These are phyloP conservation scores for Tribolium freemani DNA, from an alignment of 2,888 invertebrate genomes.

Conservation along the genomic window DNA sequence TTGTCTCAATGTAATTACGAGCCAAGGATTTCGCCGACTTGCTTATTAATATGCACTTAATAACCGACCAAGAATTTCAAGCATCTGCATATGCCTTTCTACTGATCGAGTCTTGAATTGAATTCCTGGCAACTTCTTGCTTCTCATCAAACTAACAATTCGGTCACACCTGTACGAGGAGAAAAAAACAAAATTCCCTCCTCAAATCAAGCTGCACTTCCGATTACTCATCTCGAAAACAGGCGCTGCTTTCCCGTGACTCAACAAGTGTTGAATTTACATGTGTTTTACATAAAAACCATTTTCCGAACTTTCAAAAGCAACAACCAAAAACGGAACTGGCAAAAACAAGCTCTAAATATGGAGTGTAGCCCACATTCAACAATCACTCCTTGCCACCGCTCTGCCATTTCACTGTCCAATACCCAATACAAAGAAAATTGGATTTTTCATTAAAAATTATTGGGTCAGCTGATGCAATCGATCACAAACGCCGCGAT, in stretches of 20 bases:
- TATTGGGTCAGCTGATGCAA: constrained; percentile 20
- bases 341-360: constrained; percentile 18
- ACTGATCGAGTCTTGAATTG: constrained; percentile 35
- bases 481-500: not conserved
- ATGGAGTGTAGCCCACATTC: constrained; percentile 9
- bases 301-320: constrained; percentile 7
- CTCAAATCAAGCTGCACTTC: not conserved
- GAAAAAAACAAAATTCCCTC: not conserved
- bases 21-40: constrained; percentile 36
- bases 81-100: constrained; percentile 45
- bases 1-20: constrained; percentile 33
- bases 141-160: constrained; percentile 7
- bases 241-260: constrained; percentile 13
- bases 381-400: constrained; percentile 1
- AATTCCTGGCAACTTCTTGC: constrained; percentile 33
- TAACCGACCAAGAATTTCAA: constrained; percentile 40
- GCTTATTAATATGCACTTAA: constrained; percentile 44
- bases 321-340: constrained; percentile 28
- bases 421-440: no score
- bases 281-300: constrained; percentile 14
- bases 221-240: constrained; percentile 4
- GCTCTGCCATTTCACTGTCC: not conserved
- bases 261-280: constrained; percentile 26
- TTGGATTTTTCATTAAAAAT: not conserved
- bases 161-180: not conserved